Evolutionary conservation across 2,888 invertebrate species (phyloP).

Genomic region (Cistogaster globosa): DNA sequence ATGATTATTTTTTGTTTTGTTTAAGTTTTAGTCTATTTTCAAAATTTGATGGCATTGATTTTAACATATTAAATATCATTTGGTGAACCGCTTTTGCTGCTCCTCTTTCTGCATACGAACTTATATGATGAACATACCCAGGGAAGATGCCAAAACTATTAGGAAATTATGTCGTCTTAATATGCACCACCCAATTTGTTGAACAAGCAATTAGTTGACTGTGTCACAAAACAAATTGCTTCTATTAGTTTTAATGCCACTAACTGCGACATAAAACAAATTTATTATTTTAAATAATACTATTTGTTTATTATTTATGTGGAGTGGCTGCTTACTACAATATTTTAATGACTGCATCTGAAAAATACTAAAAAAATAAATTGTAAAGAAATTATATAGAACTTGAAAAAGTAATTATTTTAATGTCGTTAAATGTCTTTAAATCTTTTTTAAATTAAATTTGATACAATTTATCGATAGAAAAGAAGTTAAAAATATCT

Average conservation of each 20-base stretch:
- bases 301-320: slow-evolving; percentile 22
- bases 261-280: slow-evolving; percentile 53
- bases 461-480: too few relatives aligned
- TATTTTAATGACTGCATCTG: not conserved
- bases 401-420: too few relatives aligned
- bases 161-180: slow-evolving; percentile 12
- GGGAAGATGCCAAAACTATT: not conserved
- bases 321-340: not conserved
- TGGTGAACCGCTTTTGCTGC: too few relatives aligned
- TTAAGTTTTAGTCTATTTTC: too few relatives aligned
- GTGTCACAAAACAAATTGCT: slow-evolving; percentile 59
- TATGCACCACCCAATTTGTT: slow-evolving; percentile 40
- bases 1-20: too few relatives aligned
- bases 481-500: too few relatives aligned
- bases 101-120: too few relatives aligned
- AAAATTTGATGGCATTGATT: too few relatives aligned
- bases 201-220: slow-evolving; percentile 58
- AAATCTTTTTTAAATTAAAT: too few relatives aligned
- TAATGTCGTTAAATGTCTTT: too few relatives aligned
- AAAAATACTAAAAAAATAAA: slow-evolving; percentile 10
- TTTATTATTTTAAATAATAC: slow-evolving; percentile 61
- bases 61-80: too few relatives aligned
- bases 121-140: not conserved
- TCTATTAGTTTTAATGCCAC: slow-evolving; percentile 59
- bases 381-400: not conserved